These are phyloP conservation scores for Orchestia grillus DNA, from an alignment of 1,140 invertebrate species.

Conservation along the genomic window DNA sequence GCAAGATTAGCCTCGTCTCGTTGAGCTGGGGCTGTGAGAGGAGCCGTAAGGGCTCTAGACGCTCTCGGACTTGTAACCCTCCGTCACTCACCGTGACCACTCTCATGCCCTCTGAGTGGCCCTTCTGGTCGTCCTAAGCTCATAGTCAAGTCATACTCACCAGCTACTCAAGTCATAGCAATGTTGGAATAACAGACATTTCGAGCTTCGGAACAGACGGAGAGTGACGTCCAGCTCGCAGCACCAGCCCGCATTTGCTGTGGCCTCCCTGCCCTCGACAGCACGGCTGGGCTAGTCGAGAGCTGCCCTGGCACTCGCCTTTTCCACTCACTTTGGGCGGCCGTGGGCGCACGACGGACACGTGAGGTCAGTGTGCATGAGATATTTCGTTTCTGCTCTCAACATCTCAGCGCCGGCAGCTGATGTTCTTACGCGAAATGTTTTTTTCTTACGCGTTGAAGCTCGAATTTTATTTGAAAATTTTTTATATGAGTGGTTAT, in stretches of 20 bases:
- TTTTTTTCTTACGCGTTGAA: too few relatives aligned
- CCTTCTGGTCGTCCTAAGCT: background rate
- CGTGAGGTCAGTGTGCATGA: background rate
- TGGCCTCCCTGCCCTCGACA: background rate
- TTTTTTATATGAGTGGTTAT: too few relatives aligned
- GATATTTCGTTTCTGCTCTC: background rate
- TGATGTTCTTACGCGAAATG: too few relatives aligned
- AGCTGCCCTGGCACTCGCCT: background rate
- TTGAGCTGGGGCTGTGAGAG: conserved; percentile 17
- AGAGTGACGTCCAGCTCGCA: conserved; percentile 14
- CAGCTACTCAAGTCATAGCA: conserved; percentile 43
- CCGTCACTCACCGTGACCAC: conserved; percentile 46
- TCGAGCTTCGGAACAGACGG: conserved; percentile 33
- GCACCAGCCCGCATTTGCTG: background rate
- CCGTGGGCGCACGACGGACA: background rate
- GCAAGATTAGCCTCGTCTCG: background rate
- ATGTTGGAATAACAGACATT: conserved; percentile 44
- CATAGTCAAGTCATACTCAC: conserved; percentile 52
- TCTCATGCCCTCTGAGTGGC: conserved; percentile 15
- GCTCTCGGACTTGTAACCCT: conserved; percentile 31
- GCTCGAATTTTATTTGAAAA: too few relatives aligned
- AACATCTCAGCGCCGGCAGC: too few relatives aligned
- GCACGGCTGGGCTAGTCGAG: background rate
- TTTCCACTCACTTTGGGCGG: background rate
- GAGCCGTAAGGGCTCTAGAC: conserved; percentile 19